phyloP scores from a whole-genome alignment of 2,888 invertebrate species.

The Didymodactylos carnosus region DNA sequence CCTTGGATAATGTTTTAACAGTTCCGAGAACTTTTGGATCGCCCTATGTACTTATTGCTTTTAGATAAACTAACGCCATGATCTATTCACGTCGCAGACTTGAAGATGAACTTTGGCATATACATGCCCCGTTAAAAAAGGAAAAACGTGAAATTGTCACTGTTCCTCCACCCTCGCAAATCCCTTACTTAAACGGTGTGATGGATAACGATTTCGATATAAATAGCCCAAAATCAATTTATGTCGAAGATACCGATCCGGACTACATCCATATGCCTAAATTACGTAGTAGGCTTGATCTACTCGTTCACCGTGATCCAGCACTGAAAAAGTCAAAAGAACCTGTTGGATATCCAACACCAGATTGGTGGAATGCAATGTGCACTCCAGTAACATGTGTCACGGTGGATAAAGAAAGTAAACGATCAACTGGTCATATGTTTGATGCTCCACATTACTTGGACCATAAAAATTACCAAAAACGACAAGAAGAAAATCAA shows the following conservation, averaged over 20 bases:
- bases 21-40: too few relatives aligned
- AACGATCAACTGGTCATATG: too few relatives aligned
- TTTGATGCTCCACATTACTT: too few relatives aligned
- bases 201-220: neutral
- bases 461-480: too few relatives aligned
- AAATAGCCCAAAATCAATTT: neutral
- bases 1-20: too few relatives aligned
- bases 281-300: neutral
- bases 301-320: neutral
- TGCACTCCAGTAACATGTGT: too few relatives aligned
- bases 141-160: neutral
- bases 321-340: neutral
- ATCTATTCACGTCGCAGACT: neutral
- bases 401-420: too few relatives aligned
- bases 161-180: neutral
- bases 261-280: neutral
- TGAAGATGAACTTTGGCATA: conserved; percentile 7
- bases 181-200: neutral
- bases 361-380: neutral
- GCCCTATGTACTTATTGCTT: too few relatives aligned
- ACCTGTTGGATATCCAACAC: neutral
- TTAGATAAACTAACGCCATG: too few relatives aligned
- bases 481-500: too few relatives aligned
- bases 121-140: conserved; percentile 6
- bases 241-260: neutral